Conservation (phyloP, 2,888 invertebrate genomes). For the Eristalis intricaria region DNA sequence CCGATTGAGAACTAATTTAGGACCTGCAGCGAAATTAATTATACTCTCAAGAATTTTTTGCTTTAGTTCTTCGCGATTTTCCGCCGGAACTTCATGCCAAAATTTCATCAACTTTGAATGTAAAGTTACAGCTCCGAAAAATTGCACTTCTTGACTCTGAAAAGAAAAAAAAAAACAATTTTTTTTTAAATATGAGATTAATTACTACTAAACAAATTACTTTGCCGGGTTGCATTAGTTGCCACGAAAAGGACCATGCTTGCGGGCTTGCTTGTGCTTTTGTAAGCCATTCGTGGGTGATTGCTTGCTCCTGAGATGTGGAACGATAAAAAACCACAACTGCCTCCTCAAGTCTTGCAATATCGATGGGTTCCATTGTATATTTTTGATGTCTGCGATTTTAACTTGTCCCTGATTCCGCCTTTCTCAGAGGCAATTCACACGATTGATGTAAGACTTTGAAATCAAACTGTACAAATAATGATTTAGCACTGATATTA, state of each 20-base stretch:
- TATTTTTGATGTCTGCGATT: conserved; percentile 42
- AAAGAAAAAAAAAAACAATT: conserved; percentile 48
- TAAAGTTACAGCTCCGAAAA: conserved; percentile 95
- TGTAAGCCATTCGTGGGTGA: conserved; percentile 93
- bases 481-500: conserved; percentile 10
- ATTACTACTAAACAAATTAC: conserved; percentile 81
- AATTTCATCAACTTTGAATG: conserved; percentile 93
- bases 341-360: conserved; percentile 80
- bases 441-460: background rate
- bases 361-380: conserved; percentile 78
- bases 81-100: conserved; percentile 92
- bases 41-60: conserved; percentile 90
- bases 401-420: conserved; percentile 19
- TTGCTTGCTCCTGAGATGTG: conserved; percentile 85
- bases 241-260: conserved; percentile 97
- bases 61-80: conserved; percentile 89
- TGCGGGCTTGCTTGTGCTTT: conserved; percentile 91
- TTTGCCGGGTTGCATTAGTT: conserved; percentile 90
- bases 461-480: background rate
- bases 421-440: conserved; percentile 35
- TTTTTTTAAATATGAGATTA: background rate
- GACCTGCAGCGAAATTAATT: conserved; percentile 89
- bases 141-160: conserved; percentile 93
- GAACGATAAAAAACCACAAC: conserved; percentile 80
- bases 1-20: conserved; percentile 92